Evolutionary conservation across 2,888 invertebrate species (phyloP).

Genomic region (Agrochola circellaris): DNA sequence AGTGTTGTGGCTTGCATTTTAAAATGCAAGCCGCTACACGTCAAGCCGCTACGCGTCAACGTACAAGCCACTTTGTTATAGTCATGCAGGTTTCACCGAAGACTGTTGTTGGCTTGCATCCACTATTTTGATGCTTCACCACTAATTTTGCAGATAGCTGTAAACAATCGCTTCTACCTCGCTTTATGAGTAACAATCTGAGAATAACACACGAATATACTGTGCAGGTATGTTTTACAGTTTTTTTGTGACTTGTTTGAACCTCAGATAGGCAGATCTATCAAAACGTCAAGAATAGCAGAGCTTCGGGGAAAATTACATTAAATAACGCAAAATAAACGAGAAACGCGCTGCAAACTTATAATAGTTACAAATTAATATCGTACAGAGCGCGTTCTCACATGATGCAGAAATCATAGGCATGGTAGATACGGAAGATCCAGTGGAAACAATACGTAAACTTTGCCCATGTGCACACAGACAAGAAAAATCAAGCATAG

Average conservation of each 20-base stretch:
- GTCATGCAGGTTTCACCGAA: not conserved
- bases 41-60: too few relatives aligned
- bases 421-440: too few relatives aligned
- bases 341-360: not conserved
- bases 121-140: conserved; percentile 39
- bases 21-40: too few relatives aligned
- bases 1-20: too few relatives aligned
- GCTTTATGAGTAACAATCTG: conserved; percentile 6
- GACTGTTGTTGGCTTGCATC: conserved; percentile 19
- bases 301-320: conserved; percentile 17
- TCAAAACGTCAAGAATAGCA: conserved; percentile 13
- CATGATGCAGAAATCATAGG: too few relatives aligned
- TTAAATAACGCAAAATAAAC: not conserved
- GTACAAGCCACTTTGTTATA: not conserved
- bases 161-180: conserved; percentile 11
- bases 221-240: conserved; percentile 13
- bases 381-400: too few relatives aligned
- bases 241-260: conserved; percentile 15
- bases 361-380: too few relatives aligned
- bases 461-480: not conserved
- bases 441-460: not conserved
- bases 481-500: not conserved
- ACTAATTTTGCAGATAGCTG: too few relatives aligned
- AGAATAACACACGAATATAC: conserved; percentile 12
- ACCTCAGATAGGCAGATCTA: conserved; percentile 17